Evolutionary conservation across 2,797 vertebrate genomes (phyloP), one percentile per base, ranked within the genome.

Genomic region (Halcyon chelicuti): DNA sequence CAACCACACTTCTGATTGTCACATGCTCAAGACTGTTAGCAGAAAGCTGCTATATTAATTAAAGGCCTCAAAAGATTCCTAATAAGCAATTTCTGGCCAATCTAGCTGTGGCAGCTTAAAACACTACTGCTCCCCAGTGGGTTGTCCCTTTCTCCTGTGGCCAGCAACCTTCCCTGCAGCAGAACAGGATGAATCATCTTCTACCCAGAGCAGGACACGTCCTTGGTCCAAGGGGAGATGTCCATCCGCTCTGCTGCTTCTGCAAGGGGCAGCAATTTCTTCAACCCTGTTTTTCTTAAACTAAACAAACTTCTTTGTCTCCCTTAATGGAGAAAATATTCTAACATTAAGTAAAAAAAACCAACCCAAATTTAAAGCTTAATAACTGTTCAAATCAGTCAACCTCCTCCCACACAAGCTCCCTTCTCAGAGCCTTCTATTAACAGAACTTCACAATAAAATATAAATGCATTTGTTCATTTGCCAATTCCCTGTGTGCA

Each of bases 41-140:
- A 91, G 62, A 95, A 96, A 96, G 67, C 73, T 89, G 63, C 83
- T 92, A 39, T 60, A 86, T 76, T 92, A 94, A 87, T 93, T 89
- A 95, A 95, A 82, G 75, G 86, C 68, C 82, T 94, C 88, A 80
- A 76, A 94, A 85, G 82, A 76, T 88, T 90, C 61, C 79, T 80
- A 90, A 90, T 88, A 93, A 94, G 86, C 82, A 86, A 91, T 61
- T 94, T 93, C 78, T 95, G 68, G 37, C 52, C 81, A 91, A 63
- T 89, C 63, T 92, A 83, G 57, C 75, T 68, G 47, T 52, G 52
- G 55, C 44, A 87, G 75, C 61, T 79, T 92, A 85, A 83, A 91
- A 86, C 1, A 12, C 42, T 66, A 87, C 40, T 55, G 31, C 68
- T 96, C 85, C 74, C 67, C 52, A 49, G 72, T 21, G 65, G 26